Evolutionary conservation across 1,140 invertebrate genomes (phyloP).

Genomic region (Sycophila sp.): DNA sequence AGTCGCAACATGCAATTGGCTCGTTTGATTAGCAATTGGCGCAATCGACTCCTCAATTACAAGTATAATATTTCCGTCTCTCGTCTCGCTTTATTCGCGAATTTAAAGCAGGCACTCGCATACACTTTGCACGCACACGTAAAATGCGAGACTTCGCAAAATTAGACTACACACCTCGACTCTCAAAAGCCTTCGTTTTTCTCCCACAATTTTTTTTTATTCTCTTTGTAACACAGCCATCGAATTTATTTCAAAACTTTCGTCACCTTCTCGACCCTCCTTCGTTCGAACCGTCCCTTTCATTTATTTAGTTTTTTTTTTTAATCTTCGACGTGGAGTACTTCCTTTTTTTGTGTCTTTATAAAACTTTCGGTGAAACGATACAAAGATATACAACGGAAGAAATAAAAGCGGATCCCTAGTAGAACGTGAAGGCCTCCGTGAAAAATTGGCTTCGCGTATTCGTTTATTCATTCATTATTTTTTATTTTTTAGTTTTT

Average conservation of each 20-base stretch:
- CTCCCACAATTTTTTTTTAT: not conserved
- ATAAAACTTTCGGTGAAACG: too few species aligned
- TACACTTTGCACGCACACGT: not conserved
- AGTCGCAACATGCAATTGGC: too few species aligned
- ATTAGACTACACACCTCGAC: too few species aligned
- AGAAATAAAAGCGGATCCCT: constrained; percentile 7
- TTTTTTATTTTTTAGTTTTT: too few species aligned
- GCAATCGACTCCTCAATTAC: too few species aligned
- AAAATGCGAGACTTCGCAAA: not conserved
- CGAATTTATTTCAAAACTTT: not conserved
- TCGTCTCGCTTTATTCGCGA: not conserved
- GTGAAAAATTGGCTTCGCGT: constrained; percentile 13
- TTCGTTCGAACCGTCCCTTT: not conserved
- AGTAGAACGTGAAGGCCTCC: constrained; percentile 10
- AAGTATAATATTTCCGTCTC: not conserved
- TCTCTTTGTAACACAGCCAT: constrained; percentile 21
- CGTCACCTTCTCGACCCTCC: not conserved
- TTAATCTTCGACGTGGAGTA: not conserved
- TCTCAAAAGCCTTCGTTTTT: too few species aligned
- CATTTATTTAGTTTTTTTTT: not conserved
- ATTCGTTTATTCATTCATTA: not conserved
- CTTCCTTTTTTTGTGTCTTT: constrained; percentile 4
- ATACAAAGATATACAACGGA: constrained; percentile 6
- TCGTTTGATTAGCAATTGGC: too few species aligned
- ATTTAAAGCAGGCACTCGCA: not conserved